These are phyloP conservation scores for Dioctria rufipes DNA, from an alignment of 2,888 invertebrate genomes.

Conservation along the genomic window DNA sequence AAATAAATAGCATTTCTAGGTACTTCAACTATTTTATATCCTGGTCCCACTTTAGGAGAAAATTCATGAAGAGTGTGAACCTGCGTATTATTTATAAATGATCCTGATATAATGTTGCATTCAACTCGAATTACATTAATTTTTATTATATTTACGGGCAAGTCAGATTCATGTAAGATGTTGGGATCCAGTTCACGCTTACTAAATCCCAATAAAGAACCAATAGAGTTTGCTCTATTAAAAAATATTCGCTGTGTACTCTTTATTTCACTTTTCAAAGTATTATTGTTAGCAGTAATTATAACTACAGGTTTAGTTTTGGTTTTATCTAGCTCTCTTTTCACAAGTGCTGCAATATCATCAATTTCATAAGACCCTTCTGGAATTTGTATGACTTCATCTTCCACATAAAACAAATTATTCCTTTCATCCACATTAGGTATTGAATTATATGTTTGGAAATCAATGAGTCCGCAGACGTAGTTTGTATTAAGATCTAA, in stretches of 20 bases:
- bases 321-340: background rate
- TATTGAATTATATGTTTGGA: conserved; percentile 56
- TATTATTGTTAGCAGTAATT: conserved; percentile 50
- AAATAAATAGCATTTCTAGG: conserved; percentile 65
- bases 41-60: conserved; percentile 63
- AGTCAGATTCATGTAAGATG: conserved; percentile 59
- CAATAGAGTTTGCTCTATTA: conserved; percentile 29
- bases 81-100: conserved; percentile 57
- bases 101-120: conserved; percentile 23
- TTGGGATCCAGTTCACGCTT: conserved; percentile 24
- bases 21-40: conserved; percentile 66
- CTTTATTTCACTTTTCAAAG: conserved; percentile 27
- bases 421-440: conserved; percentile 65
- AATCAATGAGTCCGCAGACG: background rate
- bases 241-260: conserved; percentile 37
- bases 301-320: conserved; percentile 1
- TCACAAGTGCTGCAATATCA: conserved; percentile 60
- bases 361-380: conserved; percentile 64
- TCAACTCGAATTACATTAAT: too few species aligned
- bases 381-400: conserved; percentile 62
- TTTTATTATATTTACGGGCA: conserved; percentile 60
- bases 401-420: conserved; percentile 63
- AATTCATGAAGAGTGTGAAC: conserved; percentile 66
- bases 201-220: conserved; percentile 39
- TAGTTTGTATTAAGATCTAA: too few species aligned